Conservation (phyloP, 2,113 vertebrate genomes). For the Barnardius zonarius region DNA sequence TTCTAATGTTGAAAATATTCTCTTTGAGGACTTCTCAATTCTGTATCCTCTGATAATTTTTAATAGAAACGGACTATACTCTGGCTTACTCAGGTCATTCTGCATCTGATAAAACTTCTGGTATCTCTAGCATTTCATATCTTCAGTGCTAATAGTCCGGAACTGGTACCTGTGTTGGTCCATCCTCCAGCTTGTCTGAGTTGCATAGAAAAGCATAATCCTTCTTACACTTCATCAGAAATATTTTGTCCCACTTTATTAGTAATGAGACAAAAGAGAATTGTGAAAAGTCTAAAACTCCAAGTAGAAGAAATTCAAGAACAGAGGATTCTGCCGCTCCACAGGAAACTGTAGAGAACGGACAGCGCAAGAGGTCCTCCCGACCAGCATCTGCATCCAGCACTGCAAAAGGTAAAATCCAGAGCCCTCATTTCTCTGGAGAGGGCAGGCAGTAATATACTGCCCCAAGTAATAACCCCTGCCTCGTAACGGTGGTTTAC, state of each 20-base stretch:
- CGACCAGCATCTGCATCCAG: conserved; percentile 82
- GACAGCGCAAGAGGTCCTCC: conserved; percentile 89
- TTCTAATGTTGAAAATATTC: conserved; percentile 61
- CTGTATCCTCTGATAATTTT: conserved; percentile 62
- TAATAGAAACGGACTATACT: conserved; percentile 51
- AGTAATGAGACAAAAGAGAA: conserved; percentile 85
- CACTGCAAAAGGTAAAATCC: conserved; percentile 83
- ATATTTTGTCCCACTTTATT: conserved; percentile 70
- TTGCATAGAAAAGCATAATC: conserved; percentile 47
- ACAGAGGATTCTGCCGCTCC: conserved; percentile 85
- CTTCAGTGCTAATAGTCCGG: conserved; percentile 49
- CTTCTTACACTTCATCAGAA: conserved; percentile 69
- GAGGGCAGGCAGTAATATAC: neutral
- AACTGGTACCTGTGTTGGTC: conserved; percentile 26
- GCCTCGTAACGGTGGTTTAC: neutral
- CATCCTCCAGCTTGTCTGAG: conserved; percentile 54
- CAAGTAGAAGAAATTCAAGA: conserved; percentile 91
- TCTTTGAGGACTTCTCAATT: conserved; percentile 66
- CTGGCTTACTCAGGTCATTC: conserved; percentile 59
- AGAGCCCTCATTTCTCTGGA: neutral
- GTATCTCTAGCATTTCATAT: conserved; percentile 34
- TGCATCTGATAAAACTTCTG: conserved; percentile 57
- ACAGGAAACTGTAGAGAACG: conserved; percentile 85
- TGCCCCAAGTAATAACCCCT: neutral
- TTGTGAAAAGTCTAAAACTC: conserved; percentile 90